Base-by-base conservation (phyloP, 1,140 invertebrate genomes). In the Ceratosolen fusciceps region DNA sequence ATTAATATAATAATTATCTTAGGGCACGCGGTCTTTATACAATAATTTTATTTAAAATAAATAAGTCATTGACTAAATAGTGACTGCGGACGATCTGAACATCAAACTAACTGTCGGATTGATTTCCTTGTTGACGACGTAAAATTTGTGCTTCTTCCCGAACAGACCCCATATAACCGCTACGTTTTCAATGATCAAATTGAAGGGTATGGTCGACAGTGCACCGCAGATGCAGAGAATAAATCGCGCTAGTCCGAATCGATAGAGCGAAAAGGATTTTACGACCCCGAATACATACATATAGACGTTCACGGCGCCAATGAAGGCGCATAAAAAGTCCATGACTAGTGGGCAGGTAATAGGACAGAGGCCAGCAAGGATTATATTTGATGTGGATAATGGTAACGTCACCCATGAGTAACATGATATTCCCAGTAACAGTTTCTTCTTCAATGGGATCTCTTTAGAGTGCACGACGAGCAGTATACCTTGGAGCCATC, bases 331-430 rank as follows among this genome's bases (percentile, higher is more conserved):
- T 2, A 97, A 84, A 81, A 97, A 93, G 88, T 98, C 96, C 79
- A 98, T 93, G 43, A 95, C 62, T 74, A 94, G 92, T 70, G 95
- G 94, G 88, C 96, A 96, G 0, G 96, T 95, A 82, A 99, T 96
- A 0, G 98, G 97, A 90, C 93, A 98, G 8, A 97, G 86, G 2
- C 93, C 93, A 3, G 95, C 95, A 71, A 98, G 90, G 34, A 98
- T 88, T 19, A 98, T 92, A 88, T 98, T 98, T 16, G 96, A 96
- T 16, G 96, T 95, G 39, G 95, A 96, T 0, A 99, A 88, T 0
- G 98, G 98, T 92, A 99, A 92, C 1, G 97, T 98, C 0, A 97
- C 93, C 98, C 98, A 99, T 0, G 97, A 97, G 83, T 99, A 98
- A 86, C 98, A 96, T 19, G 97, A 97, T 80, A 98, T 94, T 26